These are phyloP conservation scores for Drosophila sucinea DNA, from an alignment of 1,140 invertebrate species.

Conservation along the genomic window DNA sequence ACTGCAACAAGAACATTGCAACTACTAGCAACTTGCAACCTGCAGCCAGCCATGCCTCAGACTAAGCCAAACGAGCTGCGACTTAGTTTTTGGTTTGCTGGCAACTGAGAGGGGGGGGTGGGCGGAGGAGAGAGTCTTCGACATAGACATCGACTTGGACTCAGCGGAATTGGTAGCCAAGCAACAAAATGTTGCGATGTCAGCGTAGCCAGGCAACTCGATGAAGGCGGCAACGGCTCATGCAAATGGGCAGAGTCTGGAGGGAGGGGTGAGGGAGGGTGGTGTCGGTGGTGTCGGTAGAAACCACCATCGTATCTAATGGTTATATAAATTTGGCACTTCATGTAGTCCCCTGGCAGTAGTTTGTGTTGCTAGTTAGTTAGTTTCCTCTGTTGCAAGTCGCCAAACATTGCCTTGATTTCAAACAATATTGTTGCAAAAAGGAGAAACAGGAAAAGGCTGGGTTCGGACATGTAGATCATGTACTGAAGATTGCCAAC, in stretches of 20 bases:
- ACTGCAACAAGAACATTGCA: constrained; percentile 63
- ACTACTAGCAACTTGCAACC: constrained; percentile 31
- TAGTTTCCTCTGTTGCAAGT: constrained; percentile 25
- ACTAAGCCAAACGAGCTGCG: constrained; percentile 50
- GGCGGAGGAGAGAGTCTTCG: neutral
- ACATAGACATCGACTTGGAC: constrained; percentile 37
- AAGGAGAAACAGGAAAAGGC: constrained; percentile 54
- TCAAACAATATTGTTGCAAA: constrained; percentile 47
- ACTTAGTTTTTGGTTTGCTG: constrained; percentile 45
- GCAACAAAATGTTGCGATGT: constrained; percentile 79
- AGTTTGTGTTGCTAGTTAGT: constrained; percentile 16
- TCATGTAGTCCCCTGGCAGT: constrained; percentile 49
- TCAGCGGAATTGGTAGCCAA: constrained; percentile 73
- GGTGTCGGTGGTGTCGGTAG: constrained; percentile 12
- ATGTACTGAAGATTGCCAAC: constrained; percentile 26
- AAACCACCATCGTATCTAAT: constrained; percentile 66
- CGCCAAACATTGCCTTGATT: constrained; percentile 44
- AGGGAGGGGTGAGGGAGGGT: constrained; percentile 4
- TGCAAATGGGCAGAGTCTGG: constrained; percentile 62
- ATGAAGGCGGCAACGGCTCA: constrained; percentile 59
- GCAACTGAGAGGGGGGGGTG: neutral
- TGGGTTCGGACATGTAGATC: constrained; percentile 50
- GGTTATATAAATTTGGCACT: constrained; percentile 74
- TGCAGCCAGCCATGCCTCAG: constrained; percentile 64
- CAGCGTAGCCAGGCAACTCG: constrained; percentile 34